Evolutionary conservation across 2,797 vertebrate genomes (phyloP), one percentile per base, ranked within the genome.

Genomic region (Lagodon rhomboides): DNA sequence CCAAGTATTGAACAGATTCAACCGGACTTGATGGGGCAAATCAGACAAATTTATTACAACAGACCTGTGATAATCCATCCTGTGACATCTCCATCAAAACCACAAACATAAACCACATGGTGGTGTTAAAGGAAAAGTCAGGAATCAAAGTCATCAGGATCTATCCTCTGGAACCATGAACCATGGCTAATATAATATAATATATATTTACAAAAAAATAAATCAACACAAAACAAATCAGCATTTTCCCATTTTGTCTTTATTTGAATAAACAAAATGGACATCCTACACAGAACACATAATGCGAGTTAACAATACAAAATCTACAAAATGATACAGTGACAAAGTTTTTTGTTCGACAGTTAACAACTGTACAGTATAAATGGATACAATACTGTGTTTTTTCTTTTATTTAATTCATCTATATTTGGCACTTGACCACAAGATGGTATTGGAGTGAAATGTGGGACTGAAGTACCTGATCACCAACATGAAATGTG

Each of bases 341-440:
- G 91, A 95, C 92, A 94, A 95, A 91, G 59, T 86, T 91, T 92
- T 95, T 96, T 96, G 94, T 95, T 96, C 92, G 89, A 95, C 94
- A 95, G 92, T 91, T 94, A 89, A 85, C 82, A 91, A 94, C 90
- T 93, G 89, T 95, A 96, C 95, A 95, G 95, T 95, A 95, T 94
- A 95, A 95, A 95, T 90, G 92, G 90, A 94, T 94, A 94, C 94
- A 97, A 96, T 95, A 97, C 96, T 95, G 94, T 89, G 88, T 89
- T 83, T 72, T 87, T 38, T 62, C 60, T 85, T 79, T 88, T 68
- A 54, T 56, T 90, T 47, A 25, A 78, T 83, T 90, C 69, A 58
- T 86, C 89, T 92, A 90, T 76, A 94, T 96, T 97, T 97, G 96
- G 96, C 96, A 97, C 96, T 94, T 95, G 95, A 96, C 95, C 95